Evolutionary conservation across 2,888 invertebrate genomes (phyloP), one percentile per base, ranked within the genome.

Genomic region (Punctoribates punctum): DNA sequence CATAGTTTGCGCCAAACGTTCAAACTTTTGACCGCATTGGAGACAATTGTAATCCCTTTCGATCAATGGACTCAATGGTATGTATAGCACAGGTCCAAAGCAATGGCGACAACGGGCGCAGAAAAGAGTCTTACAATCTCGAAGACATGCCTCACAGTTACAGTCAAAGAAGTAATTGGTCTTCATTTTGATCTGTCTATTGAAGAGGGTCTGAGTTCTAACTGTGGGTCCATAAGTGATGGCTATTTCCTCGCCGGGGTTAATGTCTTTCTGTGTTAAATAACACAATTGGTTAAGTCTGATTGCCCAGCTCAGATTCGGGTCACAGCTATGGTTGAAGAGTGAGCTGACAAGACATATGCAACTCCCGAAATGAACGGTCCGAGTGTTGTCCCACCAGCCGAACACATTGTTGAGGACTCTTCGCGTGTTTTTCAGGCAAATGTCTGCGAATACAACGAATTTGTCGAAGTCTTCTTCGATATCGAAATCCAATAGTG

Each of bases 271-370:
- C 1, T 25, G 34, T 11, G 20, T 29, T 5, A 27, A 27, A 11
- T 6, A 46, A 23, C 1, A 2, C 6, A 65, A 6, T 29, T 34
- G 51, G n/a, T n/a, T n/a, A n/a, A n/a, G 17, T 48, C 27, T 38
- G 48, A n/a, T 73, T 67, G 15, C 15, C 62, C 74, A 74, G 13
- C 57, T 34, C n/a, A 67, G 38, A 42, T 78, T 78, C 0, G 78
- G 78, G 2, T 70, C 48, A 23, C 78, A 77, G 48, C 76, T 76
- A 67, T 78, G 78, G 57, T 78, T 78, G 34, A 78, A 29, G 15
- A 78, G n/a, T 2, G 75, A 75, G 23, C 34, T 25, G 13, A 73
- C 25, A 15, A 51, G 23, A 57, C 75, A 75, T 4, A 73, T 23
- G 20, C 48, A 29, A 20, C 25, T 73, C 23, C 72, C 75, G 9